Evolutionary conservation across 2,113 vertebrate species (phyloP).

Genomic region (Ictalurus furcatus): DNA sequence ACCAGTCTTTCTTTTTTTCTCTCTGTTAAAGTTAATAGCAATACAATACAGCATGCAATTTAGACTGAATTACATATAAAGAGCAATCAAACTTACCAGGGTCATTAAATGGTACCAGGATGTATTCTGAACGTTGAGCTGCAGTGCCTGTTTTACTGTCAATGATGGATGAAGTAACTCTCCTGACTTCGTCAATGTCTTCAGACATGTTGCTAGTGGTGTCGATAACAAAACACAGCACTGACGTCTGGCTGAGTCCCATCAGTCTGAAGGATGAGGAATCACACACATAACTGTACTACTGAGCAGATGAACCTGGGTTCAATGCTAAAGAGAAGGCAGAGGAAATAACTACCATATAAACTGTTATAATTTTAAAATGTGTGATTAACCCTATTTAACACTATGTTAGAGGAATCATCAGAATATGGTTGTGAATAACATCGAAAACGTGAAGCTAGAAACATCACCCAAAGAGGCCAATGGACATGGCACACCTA

Average conservation of each 20-base stretch:
- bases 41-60: not conserved
- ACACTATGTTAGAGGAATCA: too few species aligned
- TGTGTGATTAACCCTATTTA: not conserved
- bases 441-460: too few species aligned
- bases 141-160: conserved; percentile 49
- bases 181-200: conserved; percentile 56
- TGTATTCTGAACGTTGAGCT: conserved; percentile 57
- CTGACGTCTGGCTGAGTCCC: conserved; percentile 62
- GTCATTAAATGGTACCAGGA: conserved; percentile 68
- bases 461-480: too few species aligned
- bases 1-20: not conserved
- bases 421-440: too few species aligned
- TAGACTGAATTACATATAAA: not conserved
- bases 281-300: not conserved
- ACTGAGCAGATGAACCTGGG: too few species aligned
- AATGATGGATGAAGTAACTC: conserved; percentile 55
- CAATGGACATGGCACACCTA: not conserved
- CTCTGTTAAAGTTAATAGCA: not conserved
- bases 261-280: conserved; percentile 58
- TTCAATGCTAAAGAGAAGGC: too few species aligned
- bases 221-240: conserved; percentile 67
- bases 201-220: conserved; percentile 66
- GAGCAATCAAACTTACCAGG: conserved; percentile 55
- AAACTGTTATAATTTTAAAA: not conserved
- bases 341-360: not conserved